Evolutionary conservation across 2,797 vertebrate species (phyloP).

Genomic region (Alectoris magna): DNA sequence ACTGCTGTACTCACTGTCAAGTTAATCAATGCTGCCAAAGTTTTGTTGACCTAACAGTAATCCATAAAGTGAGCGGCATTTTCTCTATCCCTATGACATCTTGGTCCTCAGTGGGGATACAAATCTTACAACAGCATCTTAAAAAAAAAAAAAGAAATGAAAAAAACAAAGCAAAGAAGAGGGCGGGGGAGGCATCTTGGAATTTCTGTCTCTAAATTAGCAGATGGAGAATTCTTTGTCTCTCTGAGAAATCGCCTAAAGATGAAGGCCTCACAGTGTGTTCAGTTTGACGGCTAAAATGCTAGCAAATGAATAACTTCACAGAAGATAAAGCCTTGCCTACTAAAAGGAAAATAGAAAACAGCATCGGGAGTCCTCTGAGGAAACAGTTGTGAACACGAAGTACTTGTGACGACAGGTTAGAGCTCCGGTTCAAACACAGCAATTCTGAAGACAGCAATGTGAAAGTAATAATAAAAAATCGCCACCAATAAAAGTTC

Average conservation of each 20-base stretch:
- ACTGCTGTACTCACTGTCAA: conserved; percentile 93
- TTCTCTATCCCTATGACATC: conserved; percentile 87
- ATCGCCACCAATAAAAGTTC: conserved; percentile 21
- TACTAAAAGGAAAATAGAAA: conserved; percentile 61
- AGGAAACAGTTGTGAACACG: conserved; percentile 60
- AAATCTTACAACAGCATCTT: conserved; percentile 73
- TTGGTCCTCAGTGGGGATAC: conserved; percentile 80
- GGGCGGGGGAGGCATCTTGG: conserved; percentile 46
- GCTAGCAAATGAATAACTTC: conserved; percentile 87
- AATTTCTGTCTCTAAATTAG: conserved; percentile 80
- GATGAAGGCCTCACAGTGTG: conserved; percentile 76
- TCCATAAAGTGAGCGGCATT: conserved; percentile 88
- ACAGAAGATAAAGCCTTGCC: conserved; percentile 81
- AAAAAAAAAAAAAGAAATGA: conserved; percentile 28
- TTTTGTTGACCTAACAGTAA: conserved; percentile 96
- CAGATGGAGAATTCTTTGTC: conserved; percentile 64
- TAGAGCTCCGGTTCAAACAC: conserved; percentile 24
- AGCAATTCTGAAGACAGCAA: conserved; percentile 55
- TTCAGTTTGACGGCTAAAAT: conserved; percentile 87
- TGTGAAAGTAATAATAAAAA: conserved; percentile 47
- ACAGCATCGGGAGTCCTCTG: conserved; percentile 71
- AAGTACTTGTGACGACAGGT: conserved; percentile 26
- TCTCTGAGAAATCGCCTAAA: conserved; percentile 85
- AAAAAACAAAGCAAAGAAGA: conserved; percentile 66
- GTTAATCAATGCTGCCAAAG: conserved; percentile 97